Evolutionary conservation across 2,888 invertebrate species (phyloP).

Genomic region (Orthosia cruda): DNA sequence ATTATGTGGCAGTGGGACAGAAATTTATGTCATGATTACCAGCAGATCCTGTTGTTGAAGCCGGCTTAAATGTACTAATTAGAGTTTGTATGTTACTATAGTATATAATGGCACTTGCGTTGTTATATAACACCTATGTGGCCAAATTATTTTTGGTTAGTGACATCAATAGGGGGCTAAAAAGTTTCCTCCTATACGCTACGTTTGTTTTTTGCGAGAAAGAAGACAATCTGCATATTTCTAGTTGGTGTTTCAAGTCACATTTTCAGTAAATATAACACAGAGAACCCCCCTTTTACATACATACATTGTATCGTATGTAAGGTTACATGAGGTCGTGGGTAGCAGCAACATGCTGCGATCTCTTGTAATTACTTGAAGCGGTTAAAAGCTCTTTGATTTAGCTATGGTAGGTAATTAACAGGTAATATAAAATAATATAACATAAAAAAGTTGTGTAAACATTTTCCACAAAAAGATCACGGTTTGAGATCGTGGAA

Average conservation of each 20-base stretch:
- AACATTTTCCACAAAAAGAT: not conserved
- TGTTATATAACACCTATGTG: not conserved
- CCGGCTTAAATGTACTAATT: not conserved
- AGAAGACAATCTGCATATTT: not conserved
- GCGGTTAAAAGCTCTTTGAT: not conserved
- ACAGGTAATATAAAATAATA: not conserved
- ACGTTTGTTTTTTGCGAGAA: not conserved
- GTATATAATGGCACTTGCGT: not conserved
- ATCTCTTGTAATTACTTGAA: not conserved
- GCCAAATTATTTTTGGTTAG: too few relatives aligned
- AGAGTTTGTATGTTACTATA: not conserved
- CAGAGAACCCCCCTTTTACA: not conserved
- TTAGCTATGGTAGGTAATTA: not conserved
- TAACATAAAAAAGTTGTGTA: not conserved
- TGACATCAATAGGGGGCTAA: too few relatives aligned
- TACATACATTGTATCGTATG: not conserved
- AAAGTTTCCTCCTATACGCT: too few relatives aligned
- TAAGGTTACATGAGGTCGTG: not conserved
- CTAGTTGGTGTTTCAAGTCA: not conserved
- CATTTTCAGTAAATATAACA: not conserved
- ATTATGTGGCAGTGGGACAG: slow-evolving; percentile 26
- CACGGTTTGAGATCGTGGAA: too few relatives aligned
- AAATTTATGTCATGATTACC: slow-evolving; percentile 28
- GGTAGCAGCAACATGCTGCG: not conserved
- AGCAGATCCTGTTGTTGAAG: slow-evolving; percentile 11